phyloP scores from a whole-genome alignment of 1,140 invertebrate species.

The Archivesica marissinica region DNA sequence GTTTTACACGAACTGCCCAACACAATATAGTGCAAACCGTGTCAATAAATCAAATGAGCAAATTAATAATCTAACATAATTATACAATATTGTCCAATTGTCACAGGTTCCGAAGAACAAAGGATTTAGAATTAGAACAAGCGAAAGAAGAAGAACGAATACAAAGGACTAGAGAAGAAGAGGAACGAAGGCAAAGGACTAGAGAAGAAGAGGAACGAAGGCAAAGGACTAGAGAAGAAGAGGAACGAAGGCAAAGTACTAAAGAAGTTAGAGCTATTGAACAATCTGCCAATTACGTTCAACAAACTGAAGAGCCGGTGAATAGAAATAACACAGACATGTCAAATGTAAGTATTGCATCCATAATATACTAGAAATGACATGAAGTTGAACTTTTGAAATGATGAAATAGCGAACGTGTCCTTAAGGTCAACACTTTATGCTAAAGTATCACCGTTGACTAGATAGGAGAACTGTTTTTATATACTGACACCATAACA shows the following conservation, averaged over 20 bases:
- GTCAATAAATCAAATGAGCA: no score
- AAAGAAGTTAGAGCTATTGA: neutral
- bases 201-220: neutral
- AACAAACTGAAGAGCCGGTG: neutral
- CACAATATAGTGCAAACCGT: no score
- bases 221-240: neutral
- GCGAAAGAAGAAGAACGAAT: neutral
- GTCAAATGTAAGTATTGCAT: conserved; percentile 7
- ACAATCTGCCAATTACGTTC: neutral
- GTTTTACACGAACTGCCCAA: no score
- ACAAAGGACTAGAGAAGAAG: neutral
- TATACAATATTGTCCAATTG: no score
- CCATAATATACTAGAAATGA: no score
- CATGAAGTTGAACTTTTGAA: neutral
- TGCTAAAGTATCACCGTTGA: neutral
- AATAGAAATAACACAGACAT: neutral
- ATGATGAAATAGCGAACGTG: neutral
- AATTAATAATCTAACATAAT: no score
- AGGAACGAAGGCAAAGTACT: neutral
- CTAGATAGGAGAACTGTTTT: neutral
- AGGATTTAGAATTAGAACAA: neutral
- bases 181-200: neutral
- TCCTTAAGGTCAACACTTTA: neutral
- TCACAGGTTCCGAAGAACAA: conserved; percentile 4
- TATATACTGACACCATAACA: neutral